Conservation (phyloP, 2,113 vertebrate species). For the Girardinichthys multiradiatus region DNA sequence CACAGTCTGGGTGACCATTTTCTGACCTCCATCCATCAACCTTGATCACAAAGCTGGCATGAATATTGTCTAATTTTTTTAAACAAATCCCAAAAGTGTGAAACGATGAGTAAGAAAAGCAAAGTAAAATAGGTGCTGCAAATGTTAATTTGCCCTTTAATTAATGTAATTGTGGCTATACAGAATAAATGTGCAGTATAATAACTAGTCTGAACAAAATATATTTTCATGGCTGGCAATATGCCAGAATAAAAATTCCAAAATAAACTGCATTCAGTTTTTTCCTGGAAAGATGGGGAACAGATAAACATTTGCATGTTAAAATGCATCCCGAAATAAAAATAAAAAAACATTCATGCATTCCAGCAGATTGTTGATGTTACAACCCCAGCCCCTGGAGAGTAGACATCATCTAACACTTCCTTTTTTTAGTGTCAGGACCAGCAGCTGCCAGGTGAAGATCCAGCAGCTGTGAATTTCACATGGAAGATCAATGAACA, state of each 20-base stretch:
- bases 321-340: background rate
- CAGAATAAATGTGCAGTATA: conserved; percentile 7
- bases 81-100: conserved; percentile 26
- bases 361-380: background rate
- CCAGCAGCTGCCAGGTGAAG: conserved; percentile 16
- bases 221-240: background rate
- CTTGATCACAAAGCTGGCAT: conserved; percentile 25
- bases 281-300: background rate
- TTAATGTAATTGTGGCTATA: background rate
- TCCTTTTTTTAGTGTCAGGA: conserved; percentile 18
- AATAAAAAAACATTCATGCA: conserved; percentile 1
- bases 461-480: conserved; percentile 19
- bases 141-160: conserved; percentile 26
- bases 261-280: background rate
- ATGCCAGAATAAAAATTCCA: background rate
- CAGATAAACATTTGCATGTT: conserved; percentile 3
- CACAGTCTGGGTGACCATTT: conserved; percentile 11
- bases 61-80: conserved; percentile 44
- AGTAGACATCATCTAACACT: conserved; percentile 17
- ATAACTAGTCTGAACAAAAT: conserved; percentile 21
- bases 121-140: background rate
- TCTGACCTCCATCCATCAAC: conserved; percentile 43
- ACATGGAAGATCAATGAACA: conserved; percentile 26
- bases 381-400: conserved; percentile 16
- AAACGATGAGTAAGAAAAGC: background rate